phyloP scores from a whole-genome alignment of 2,888 invertebrate species.

The Dryadula phaetusa region DNA sequence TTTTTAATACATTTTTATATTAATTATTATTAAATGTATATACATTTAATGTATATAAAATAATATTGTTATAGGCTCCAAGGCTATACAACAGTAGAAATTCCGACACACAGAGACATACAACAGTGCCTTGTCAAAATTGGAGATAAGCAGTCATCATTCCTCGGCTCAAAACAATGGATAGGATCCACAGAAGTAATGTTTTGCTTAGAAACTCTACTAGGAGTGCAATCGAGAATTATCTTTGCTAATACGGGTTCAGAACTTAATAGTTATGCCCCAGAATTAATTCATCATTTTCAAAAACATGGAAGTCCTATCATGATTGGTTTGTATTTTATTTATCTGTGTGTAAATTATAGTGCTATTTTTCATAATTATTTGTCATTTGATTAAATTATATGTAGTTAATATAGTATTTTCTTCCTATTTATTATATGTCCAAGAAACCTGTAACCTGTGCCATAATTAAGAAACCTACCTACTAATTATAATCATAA shows the following conservation, averaged over 20 bases:
- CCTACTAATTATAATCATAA: too few species aligned
- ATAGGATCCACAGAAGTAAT: conserved; percentile 99
- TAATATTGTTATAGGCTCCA: conserved; percentile 87
- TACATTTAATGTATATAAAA: too few species aligned
- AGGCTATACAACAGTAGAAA: conserved; percentile 89
- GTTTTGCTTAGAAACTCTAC: conserved; percentile 93
- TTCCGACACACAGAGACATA: conserved; percentile 94
- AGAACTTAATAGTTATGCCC: conserved; percentile 91
- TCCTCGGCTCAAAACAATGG: conserved; percentile 97
- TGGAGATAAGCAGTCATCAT: conserved; percentile 94
- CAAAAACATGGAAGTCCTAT: conserved; percentile 96
- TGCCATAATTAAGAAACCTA: too few species aligned
- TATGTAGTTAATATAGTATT: too few species aligned
- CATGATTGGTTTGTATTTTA: conserved; percentile 93
- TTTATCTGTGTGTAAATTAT: too few species aligned
- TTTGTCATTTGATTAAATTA: neutral
- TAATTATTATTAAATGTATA: too few species aligned
- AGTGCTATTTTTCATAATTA: neutral
- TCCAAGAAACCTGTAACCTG: too few species aligned
- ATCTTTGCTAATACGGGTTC: conserved; percentile 93
- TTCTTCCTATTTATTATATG: too few species aligned
- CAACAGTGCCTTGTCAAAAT: conserved; percentile 97
- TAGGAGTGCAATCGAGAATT: conserved; percentile 91
- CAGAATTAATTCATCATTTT: conserved; percentile 95
- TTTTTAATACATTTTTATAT: too few species aligned